Evolutionary conservation across 2,888 invertebrate genomes (phyloP).

Genomic region (Lithophane ornitopus): DNA sequence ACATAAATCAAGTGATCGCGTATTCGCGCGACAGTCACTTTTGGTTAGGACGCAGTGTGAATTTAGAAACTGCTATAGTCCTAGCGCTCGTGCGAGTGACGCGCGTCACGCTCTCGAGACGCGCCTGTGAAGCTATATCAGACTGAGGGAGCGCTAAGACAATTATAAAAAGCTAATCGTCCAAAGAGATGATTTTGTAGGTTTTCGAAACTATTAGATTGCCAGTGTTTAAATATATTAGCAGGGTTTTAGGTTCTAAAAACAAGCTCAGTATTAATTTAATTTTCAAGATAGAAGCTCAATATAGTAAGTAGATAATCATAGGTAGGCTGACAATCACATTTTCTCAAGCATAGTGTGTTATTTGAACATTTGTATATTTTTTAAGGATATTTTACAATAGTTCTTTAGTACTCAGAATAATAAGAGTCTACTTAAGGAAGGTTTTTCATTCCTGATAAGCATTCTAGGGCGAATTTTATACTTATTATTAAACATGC

Average conservation of each 20-base stretch:
- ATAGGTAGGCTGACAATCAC: conserved; percentile 10
- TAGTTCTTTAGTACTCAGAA: neutral
- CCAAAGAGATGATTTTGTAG: neutral
- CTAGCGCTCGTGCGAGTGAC: no score
- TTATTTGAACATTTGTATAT: neutral
- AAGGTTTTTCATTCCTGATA: conserved; percentile 26
- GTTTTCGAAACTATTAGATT: conserved; percentile 7
- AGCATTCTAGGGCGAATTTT: conserved; percentile 43
- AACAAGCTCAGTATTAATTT: conserved; percentile 30
- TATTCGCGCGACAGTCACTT: no score
- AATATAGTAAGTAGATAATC: neutral
- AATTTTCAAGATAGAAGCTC: conserved; percentile 16
- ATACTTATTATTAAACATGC: conserved; percentile 45
- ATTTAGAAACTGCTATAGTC: neutral
- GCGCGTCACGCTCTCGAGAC: no score
- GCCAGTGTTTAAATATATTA: conserved; percentile 25
- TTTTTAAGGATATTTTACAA: neutral
- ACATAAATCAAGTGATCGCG: no score
- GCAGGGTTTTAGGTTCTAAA: conserved; percentile 18
- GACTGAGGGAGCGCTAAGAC: no score
- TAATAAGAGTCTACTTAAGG: conserved; percentile 1
- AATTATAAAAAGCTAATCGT: neutral
- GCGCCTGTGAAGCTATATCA: no score
- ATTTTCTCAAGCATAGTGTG: conserved; percentile 16
- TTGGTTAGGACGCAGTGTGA: no score